Evolutionary conservation across 2,888 invertebrate species (phyloP), one percentile per base, ranked within the genome.

Genomic region (Synanthedon tipuliformis): DNA sequence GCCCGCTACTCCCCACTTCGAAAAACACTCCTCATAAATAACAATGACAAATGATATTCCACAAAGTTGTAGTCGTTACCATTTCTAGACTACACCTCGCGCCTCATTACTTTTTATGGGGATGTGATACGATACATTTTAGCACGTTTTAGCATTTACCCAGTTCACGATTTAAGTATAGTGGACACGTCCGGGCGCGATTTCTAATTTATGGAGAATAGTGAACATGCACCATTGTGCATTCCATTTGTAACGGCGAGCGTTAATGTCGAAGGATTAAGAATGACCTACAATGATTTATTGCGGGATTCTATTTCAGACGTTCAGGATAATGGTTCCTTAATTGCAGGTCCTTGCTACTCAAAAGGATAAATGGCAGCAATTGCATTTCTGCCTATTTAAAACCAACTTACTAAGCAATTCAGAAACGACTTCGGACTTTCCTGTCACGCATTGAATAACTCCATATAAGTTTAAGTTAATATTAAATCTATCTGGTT

Each of bases 291-390:
- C 60, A 66, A 72, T 75, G 77, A 77, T 78, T 76, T 76, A 73
- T 72, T 64, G 69, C 66, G 55, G 64, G 70, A 66, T 62, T 56
- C 63, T 60, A 59, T 63, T 59, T 55, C 57, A 60, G 66, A 69
- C 69, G 66, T 61, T 55, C 15, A 61, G 68, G 67, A 74, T 81
- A 76, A 78, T 81, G 75, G 75, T 74, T 68, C 78, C 70, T 77
- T 78, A 81, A 82, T 81, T 78, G 75, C 75, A 70, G 71, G 70
- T 68, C 15, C 68, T 65, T 66, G 72, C 70, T 74, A 75, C 75
- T 72, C 73, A 67, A 68, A 79, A 73, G 76, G 76, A 78, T 79
- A 75, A 76, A 75, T 72, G 73, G 67, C 72, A 75, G 77, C 82
- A 81, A 85, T 84, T 81, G 78, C 75, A 75, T 77, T 76, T 75